Conservation (phyloP, 2,888 invertebrate genomes). For the Ganaspis brasiliensis region DNA sequence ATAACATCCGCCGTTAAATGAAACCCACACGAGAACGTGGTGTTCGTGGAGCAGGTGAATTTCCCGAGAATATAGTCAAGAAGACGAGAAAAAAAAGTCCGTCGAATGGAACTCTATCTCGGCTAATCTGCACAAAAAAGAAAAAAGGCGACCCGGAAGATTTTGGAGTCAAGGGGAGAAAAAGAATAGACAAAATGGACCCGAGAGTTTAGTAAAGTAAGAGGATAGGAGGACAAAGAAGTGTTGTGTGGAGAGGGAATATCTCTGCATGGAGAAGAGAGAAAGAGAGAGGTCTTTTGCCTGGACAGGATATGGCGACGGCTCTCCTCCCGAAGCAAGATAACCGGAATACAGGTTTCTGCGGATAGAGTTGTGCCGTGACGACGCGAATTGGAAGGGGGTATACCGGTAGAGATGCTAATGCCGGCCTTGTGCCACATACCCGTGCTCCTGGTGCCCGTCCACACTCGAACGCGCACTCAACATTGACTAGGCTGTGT, state of each 20-base stretch:
- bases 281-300: conserved; percentile 61
- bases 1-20: background rate
- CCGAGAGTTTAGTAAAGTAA: conserved; percentile 43
- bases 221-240: conserved; percentile 6
- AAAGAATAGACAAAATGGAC: conserved; percentile 36
- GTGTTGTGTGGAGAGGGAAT: conserved; percentile 38
- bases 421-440: conserved; percentile 81
- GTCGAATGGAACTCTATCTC: background rate
- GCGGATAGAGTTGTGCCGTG: conserved; percentile 75
- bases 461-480: conserved; percentile 58
- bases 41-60: conserved; percentile 1
- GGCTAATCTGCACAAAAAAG: background rate
- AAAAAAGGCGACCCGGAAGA: conserved; percentile 23
- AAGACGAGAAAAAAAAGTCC: background rate
- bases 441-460: conserved; percentile 73
- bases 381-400: conserved; percentile 72
- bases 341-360: conserved; percentile 77
- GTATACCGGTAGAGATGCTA: conserved; percentile 81
- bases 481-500: conserved; percentile 17
- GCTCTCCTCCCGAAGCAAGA: conserved; percentile 66
- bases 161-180: conserved; percentile 42
- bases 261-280: conserved; percentile 38
- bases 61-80: too few species aligned
- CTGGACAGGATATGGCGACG: conserved; percentile 58
- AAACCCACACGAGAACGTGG: background rate